Conservation (phyloP, 2,113 vertebrate species). For the Hippolais icterina region DNA sequence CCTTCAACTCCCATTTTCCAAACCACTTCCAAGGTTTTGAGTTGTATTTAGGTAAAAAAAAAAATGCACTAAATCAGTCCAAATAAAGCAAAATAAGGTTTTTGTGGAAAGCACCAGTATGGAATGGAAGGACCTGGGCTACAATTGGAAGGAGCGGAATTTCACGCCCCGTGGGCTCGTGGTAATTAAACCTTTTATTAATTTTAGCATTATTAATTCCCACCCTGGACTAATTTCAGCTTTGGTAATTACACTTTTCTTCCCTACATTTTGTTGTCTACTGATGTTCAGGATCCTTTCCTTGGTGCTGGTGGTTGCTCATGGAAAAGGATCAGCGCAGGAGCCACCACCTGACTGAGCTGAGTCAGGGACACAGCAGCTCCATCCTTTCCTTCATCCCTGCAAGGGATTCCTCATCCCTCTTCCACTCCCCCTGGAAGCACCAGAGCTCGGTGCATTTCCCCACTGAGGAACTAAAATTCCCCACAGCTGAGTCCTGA, state of each 20-base stretch:
- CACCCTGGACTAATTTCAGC: neutral
- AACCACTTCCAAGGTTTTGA: neutral
- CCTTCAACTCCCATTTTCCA: neutral
- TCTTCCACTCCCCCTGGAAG: neutral
- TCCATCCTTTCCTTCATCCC: neutral
- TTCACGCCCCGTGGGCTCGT: neutral
- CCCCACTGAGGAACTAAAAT: accelerated
- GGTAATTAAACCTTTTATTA: slow-evolving; percentile 12
- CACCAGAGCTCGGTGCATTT: neutral
- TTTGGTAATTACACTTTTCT: neutral
- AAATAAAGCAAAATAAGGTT: neutral
- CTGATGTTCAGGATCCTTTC: neutral
- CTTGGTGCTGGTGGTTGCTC: neutral
- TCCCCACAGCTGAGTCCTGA: neutral
- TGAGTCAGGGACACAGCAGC: neutral
- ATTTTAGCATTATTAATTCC: slow-evolving; percentile 11
- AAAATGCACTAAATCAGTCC: neutral
- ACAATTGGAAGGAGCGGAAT: neutral
- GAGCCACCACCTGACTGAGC: neutral
- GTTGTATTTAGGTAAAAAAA: neutral
- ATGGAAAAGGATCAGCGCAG: neutral
- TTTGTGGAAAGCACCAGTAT: neutral
- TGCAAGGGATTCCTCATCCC: neutral
- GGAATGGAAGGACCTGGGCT: neutral
- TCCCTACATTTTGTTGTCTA: neutral